These are phyloP conservation scores for Diprion similis DNA, from an alignment of 1,140 invertebrate genomes.

Conservation along the genomic window DNA sequence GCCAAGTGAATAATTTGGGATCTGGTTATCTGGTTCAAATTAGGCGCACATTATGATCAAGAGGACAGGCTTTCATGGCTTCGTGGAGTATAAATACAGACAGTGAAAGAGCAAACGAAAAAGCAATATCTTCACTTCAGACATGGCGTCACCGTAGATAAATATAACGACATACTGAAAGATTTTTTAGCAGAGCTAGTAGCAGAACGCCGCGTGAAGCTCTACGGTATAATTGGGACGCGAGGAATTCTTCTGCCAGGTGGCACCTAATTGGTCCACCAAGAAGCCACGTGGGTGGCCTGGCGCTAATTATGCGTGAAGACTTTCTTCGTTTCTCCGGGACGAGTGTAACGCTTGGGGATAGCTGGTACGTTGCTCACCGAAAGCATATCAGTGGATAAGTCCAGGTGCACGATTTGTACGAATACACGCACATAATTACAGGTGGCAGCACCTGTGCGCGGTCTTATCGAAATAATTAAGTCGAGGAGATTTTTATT, in stretches of 20 bases:
- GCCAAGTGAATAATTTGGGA: too few relatives aligned
- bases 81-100: not conserved
- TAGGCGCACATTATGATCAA: too few relatives aligned
- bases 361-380: not conserved
- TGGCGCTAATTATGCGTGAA: constrained; percentile 8
- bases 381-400: not conserved
- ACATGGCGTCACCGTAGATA: not conserved
- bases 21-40: too few relatives aligned
- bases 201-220: not conserved
- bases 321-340: not conserved
- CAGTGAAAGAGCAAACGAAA: not conserved
- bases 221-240: constrained; percentile 38
- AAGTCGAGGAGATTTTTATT: not conserved
- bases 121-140: not conserved
- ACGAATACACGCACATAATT: not conserved
- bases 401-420: not conserved
- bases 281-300: constrained; percentile 33
- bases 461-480: not conserved
- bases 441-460: not conserved
- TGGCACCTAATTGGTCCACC: constrained; percentile 38
- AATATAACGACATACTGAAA: not conserved
- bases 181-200: not conserved
- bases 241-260: constrained; percentile 35
- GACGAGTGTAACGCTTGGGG: not conserved
- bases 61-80: not conserved